These are phyloP conservation scores for Pleuronectes platessa DNA, from an alignment of 2,113 vertebrate genomes.

Conservation along the genomic window DNA sequence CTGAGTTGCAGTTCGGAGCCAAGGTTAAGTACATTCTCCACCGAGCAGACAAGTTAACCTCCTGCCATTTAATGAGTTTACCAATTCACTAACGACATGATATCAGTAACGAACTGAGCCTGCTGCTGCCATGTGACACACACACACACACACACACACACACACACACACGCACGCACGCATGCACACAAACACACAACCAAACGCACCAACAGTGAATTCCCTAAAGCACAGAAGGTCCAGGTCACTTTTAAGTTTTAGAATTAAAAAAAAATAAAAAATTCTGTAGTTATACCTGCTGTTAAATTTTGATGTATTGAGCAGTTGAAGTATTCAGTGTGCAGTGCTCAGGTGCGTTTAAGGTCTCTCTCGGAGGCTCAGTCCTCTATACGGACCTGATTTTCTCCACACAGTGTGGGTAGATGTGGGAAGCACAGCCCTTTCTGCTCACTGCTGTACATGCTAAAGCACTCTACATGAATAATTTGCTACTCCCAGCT, in stretches of 20 bases:
- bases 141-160: conserved; percentile 1
- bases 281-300: conserved; percentile 17
- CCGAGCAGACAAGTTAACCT: conserved; percentile 52
- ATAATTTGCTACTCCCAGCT: conserved; percentile 73
- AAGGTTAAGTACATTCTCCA: conserved; percentile 49
- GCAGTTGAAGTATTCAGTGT: conserved; percentile 5
- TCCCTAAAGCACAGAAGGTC: background rate
- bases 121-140: background rate
- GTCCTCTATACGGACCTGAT: conserved; percentile 42
- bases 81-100: conserved; percentile 59
- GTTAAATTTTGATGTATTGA: conserved; percentile 19
- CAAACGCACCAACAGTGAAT: background rate
- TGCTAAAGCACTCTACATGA: conserved; percentile 73
- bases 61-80: conserved; percentile 60
- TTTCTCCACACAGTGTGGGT: conserved; percentile 59
- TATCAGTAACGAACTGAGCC: conserved; percentile 40
- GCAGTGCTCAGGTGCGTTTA: conserved; percentile 45
- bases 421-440: conserved; percentile 61
- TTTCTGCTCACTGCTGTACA: conserved; percentile 55
- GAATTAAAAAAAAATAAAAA: background rate
- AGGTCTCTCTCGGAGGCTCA: conserved; percentile 33
- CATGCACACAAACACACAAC: background rate
- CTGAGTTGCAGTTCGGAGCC: conserved; percentile 37
- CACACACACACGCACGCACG: background rate
- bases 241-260: background rate